phyloP scores from a whole-genome alignment of 2,888 invertebrate species.

The Clitarchus hookeri region DNA sequence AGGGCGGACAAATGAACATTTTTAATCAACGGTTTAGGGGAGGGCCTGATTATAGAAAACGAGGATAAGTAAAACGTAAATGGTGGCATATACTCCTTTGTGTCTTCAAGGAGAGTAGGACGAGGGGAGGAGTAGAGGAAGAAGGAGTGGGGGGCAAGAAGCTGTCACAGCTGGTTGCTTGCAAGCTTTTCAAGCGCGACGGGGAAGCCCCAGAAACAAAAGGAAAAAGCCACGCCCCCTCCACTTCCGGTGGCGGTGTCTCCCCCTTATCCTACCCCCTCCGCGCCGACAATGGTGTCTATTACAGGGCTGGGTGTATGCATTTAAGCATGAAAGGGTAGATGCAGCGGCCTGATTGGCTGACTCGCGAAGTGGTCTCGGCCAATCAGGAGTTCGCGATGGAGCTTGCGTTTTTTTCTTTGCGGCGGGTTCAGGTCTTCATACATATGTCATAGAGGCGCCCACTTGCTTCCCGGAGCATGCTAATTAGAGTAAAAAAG shows the following conservation, averaged over 20 bases:
- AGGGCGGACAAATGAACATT: background rate
- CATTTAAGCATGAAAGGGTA: slow-evolving; percentile 2
- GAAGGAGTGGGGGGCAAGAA: background rate
- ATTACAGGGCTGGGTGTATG: slow-evolving; percentile 1
- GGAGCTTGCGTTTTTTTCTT: background rate
- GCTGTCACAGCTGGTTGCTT: slow-evolving; percentile 10
- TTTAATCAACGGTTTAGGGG: slow-evolving; percentile 5
- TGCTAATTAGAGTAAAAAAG: background rate
- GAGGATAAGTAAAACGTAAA: background rate
- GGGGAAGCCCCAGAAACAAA: slow-evolving; percentile 14
- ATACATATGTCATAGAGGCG: slow-evolving; percentile 6
- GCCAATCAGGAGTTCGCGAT: slow-evolving; percentile 7
- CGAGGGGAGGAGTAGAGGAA: background rate
- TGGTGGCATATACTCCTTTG: background rate
- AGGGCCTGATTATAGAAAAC: background rate
- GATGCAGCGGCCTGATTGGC: background rate
- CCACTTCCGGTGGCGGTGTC: background rate
- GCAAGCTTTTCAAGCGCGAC: slow-evolving; percentile 6
- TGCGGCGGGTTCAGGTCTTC: background rate
- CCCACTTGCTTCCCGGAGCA: background rate
- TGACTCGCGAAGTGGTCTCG: background rate
- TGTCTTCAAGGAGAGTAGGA: background rate
- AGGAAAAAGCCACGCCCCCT: background rate
- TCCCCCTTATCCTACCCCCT: background rate
- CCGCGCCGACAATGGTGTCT: background rate